phyloP scores from a whole-genome alignment of 2,797 vertebrate genomes.

The Cirrhinus mrigala region DNA sequence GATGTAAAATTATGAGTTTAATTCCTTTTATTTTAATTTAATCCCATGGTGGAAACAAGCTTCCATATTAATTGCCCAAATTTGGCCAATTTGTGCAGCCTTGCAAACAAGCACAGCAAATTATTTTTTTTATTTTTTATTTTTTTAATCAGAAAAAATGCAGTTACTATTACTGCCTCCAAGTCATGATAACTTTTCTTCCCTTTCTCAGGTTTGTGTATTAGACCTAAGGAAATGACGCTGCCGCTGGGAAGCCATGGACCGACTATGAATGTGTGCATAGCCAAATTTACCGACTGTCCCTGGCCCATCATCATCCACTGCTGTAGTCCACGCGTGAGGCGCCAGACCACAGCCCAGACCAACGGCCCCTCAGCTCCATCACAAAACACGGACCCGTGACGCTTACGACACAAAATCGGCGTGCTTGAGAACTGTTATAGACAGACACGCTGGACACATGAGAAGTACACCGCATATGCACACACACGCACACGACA shows the following conservation, averaged over 20 bases:
- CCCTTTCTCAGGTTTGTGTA: slow-evolving; percentile 91
- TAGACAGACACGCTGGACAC: slow-evolving; percentile 62
- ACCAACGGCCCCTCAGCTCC: slow-evolving; percentile 78
- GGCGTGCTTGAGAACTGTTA: slow-evolving; percentile 66
- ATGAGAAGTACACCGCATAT: slow-evolving; percentile 62
- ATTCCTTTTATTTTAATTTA: no score
- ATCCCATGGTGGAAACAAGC: no score
- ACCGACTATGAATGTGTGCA: slow-evolving; percentile 99
- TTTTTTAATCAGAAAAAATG: no score
- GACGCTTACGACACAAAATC: slow-evolving; percentile 55
- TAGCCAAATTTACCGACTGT: slow-evolving; percentile 99
- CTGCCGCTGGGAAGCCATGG: slow-evolving; percentile 92
- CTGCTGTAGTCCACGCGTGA: slow-evolving; percentile 88
- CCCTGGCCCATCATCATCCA: slow-evolving; percentile 85
- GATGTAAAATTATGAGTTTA: no score
- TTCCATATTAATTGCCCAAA: no score
- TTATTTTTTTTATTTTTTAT: no score
- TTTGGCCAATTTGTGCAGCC: no score
- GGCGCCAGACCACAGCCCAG: slow-evolving; percentile 88
- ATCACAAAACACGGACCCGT: slow-evolving; percentile 48
- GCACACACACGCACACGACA: slow-evolving; percentile 33
- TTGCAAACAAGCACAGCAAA: no score
- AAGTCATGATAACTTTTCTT: slow-evolving; percentile 18
- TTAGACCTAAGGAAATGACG: slow-evolving; percentile 99
- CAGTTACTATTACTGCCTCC: no score